Conservation (phyloP, 1,140 invertebrate genomes). For the Scaptomyza pallida region DNA sequence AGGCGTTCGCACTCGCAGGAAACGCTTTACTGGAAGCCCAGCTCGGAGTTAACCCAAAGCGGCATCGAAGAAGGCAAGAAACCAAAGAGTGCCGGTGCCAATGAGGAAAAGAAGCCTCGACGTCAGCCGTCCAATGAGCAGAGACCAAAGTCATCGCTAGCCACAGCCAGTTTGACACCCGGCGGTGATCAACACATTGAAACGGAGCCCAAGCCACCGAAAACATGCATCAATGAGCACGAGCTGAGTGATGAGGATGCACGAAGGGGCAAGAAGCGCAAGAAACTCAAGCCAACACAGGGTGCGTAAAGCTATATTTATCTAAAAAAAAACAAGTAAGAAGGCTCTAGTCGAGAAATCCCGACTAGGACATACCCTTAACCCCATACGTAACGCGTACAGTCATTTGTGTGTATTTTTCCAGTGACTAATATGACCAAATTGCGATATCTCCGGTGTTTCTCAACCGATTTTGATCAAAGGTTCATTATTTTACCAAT, state of each 20-base stretch:
- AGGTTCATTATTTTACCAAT: too few relatives aligned
- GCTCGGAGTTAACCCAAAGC: conserved; percentile 77
- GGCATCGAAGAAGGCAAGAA: conserved; percentile 69
- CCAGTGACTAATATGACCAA: too few relatives aligned
- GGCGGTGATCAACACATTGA: conserved; percentile 40
- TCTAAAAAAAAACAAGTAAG: background rate
- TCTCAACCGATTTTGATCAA: too few relatives aligned
- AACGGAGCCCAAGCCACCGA: conserved; percentile 45
- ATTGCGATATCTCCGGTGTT: too few relatives aligned
- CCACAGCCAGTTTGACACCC: conserved; percentile 44
- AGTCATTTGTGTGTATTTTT: too few relatives aligned
- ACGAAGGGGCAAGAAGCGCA: conserved; percentile 74
- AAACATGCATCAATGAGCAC: conserved; percentile 78
- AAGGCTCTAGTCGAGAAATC: too few relatives aligned
- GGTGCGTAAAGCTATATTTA: conserved; percentile 33
- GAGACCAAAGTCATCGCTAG: conserved; percentile 74
- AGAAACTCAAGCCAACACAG: conserved; percentile 71
- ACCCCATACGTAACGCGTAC: too few relatives aligned
- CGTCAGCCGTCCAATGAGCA: conserved; percentile 66
- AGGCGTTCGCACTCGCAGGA: conserved; percentile 78
- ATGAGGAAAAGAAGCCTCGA: conserved; percentile 69
- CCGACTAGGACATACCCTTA: too few relatives aligned
- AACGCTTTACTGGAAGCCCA: conserved; percentile 82
- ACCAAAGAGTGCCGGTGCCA: conserved; percentile 69
- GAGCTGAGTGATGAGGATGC: conserved; percentile 71